Percentiles rank a stretch among this genome's conserved stretches.
Conservation (phyloP, 2,888 invertebrate species). For the Napeogenes inachia region DNA sequence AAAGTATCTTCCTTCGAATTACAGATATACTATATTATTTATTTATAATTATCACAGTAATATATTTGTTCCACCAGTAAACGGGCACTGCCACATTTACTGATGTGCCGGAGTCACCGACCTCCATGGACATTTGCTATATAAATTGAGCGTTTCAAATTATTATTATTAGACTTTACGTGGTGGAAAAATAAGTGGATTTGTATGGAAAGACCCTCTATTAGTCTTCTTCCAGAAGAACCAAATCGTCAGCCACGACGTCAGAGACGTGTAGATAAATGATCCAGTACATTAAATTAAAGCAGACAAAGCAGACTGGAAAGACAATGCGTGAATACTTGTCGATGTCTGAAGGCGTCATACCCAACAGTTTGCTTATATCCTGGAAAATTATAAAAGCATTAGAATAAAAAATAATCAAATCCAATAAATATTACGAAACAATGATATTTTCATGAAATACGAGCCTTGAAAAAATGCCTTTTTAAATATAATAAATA, state of each 20-base stretch:
- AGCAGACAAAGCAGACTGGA: constrained; percentile 98
- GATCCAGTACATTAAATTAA: constrained; percentile 99
- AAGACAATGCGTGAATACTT: constrained; percentile 99
- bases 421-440: not conserved
- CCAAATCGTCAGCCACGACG: constrained; percentile 95
- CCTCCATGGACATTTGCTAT: not conserved
- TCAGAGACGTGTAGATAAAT: constrained; percentile 97
- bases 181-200: constrained; percentile 64
- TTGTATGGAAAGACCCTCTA: constrained; percentile 58
- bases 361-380: constrained; percentile 93
- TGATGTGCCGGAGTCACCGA: constrained; percentile 6
- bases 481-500: too few species aligned
- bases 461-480: too few species aligned
- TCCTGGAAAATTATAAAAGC: constrained; percentile 71
- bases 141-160: constrained; percentile 52
- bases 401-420: constrained; percentile 10
- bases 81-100: not conserved
- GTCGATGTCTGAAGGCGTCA: constrained; percentile 98
- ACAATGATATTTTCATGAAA: too few species aligned
- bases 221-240: constrained; percentile 84
- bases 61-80: constrained; percentile 2
- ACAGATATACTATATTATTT: constrained; percentile 4
- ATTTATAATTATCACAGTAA: constrained; percentile 5
- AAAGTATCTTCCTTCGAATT: constrained; percentile 4
- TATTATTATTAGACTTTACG: constrained; percentile 45